Conservation (phyloP, 2,888 invertebrate species). For the Papilio demoleus region DNA sequence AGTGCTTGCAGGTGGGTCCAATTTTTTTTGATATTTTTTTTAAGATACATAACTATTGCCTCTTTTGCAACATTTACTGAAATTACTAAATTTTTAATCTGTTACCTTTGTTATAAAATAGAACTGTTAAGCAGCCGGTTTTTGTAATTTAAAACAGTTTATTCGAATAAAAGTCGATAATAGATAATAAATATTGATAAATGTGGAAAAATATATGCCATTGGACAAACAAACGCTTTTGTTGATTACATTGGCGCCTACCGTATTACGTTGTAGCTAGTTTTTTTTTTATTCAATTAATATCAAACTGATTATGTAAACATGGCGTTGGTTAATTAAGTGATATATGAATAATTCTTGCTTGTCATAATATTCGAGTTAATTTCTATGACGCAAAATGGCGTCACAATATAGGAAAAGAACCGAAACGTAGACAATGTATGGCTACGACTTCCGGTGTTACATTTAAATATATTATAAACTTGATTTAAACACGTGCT, state of each 20-base stretch:
- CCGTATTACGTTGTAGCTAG: slow-evolving; percentile 22
- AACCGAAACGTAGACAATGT: slow-evolving; percentile 9
- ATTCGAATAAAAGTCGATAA: neutral
- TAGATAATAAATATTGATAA: slow-evolving; percentile 7
- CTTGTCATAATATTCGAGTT: slow-evolving; percentile 1
- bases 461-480: slow-evolving; percentile 22
- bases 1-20: too few relatives aligned
- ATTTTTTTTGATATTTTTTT: too few relatives aligned
- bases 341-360: slow-evolving; percentile 2
- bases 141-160: neutral
- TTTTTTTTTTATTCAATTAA: slow-evolving; percentile 6
- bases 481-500: slow-evolving; percentile 20
- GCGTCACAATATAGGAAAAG: slow-evolving; percentile 13
- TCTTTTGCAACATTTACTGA: too few relatives aligned
- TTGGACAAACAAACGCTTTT: slow-evolving; percentile 3
- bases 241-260: slow-evolving; percentile 10
- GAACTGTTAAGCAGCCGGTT: too few relatives aligned
- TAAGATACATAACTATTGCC: too few relatives aligned
- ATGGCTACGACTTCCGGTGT: slow-evolving; percentile 5
- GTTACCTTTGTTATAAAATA: too few relatives aligned
- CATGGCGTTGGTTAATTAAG: neutral
- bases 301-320: slow-evolving; percentile 1
- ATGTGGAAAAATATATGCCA: neutral
- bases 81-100: too few relatives aligned
- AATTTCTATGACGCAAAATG: slow-evolving; percentile 4